These are phyloP conservation scores for Lasioglossum zephyrum DNA, from an alignment of 2,888 invertebrate species.

Conservation along the genomic window DNA sequence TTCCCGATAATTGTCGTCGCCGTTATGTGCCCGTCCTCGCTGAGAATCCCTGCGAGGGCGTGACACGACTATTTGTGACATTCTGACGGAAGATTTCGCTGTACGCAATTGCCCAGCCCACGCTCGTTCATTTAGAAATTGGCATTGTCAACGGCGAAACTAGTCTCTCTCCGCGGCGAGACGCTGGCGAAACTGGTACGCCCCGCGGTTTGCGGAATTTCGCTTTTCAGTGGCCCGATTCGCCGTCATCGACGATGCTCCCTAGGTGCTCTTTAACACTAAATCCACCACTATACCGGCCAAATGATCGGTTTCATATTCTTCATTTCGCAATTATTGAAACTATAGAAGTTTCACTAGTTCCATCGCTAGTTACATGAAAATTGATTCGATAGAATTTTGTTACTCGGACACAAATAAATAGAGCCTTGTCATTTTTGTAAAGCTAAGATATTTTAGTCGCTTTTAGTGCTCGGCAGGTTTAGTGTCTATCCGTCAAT, in stretches of 20 bases:
- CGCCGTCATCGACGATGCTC: not conserved
- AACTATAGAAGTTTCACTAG: no score
- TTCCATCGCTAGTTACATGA: no score
- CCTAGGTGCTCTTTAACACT: not conserved
- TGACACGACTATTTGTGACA: conserved; percentile 47
- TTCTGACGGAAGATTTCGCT: conserved; percentile 35
- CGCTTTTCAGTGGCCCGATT: conserved; percentile 12
- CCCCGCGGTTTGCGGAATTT: not conserved
- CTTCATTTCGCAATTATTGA: no score
- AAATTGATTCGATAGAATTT: no score
- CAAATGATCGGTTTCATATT: no score
- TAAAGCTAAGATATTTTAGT: no score
- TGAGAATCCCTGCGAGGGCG: conserved; percentile 57
- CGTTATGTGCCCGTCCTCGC: conserved; percentile 32
- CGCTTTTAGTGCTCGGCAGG: no score
- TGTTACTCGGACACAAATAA: no score
- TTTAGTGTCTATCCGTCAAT: no score
- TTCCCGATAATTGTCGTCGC: conserved; percentile 36
- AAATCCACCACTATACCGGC: no score
- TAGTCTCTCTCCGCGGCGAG: conserved; percentile 1
- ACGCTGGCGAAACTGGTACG: conserved; percentile 27
- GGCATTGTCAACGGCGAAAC: conserved; percentile 27
- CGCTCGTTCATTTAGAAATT: conserved; percentile 40
- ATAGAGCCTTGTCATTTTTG: no score
- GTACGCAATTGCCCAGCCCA: conserved; percentile 30